Base-by-base conservation (phyloP, 2,797 vertebrate species). In the Poeciliopsis presidionis region DNA sequence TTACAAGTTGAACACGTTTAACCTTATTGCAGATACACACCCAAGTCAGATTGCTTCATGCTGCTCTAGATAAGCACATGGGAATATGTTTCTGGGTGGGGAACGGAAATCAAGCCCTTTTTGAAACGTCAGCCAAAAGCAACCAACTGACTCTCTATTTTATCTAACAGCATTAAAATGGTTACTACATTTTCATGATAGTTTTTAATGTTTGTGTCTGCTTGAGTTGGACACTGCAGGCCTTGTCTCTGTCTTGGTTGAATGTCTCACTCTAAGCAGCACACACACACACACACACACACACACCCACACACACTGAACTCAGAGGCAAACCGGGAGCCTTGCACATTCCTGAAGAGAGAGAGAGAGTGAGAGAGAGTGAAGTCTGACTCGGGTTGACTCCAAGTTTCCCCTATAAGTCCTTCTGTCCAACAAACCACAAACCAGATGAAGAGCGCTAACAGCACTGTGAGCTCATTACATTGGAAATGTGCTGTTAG, bases 311-410 rank as follows among this genome's bases (percentile, higher is more conserved):
- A 5, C 43, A 46, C 43, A 43, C 39, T n/a, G 41, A 77, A 76
- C 77, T 81, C 73, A 72, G 72, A 86, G 65, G 45, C 85, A 82
- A 78, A 91, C 82, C 25, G n/a, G 53, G 76, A 84, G 78, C 20
- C 73, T 85, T 75, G 78, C 89, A 92, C 93, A 94, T 94, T 94
- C 94, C 93, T 90, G 81, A 71, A 59, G 57, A 59, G 57, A 59
- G 78, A 75, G 81, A 61, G 71, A 78, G 80, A 28, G 65, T 51
- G 77, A 75, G 81, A 61, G 70, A 78, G 80, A 28, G 65, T 51
- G 76, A 25, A 30, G 39, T 73, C 25, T 78, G 63, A 75, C 3
- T 45, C 65, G 72, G 75, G 81, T 78, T 65, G 76, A 70, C 84
- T 89, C 89, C 88, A 87, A 3, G 65, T 46, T 91, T 88, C 76